Percentiles rank a stretch among this genome's conserved stretches.
phyloP scores from a whole-genome alignment of 2,797 vertebrate species.

The Falco columbarius region DNA sequence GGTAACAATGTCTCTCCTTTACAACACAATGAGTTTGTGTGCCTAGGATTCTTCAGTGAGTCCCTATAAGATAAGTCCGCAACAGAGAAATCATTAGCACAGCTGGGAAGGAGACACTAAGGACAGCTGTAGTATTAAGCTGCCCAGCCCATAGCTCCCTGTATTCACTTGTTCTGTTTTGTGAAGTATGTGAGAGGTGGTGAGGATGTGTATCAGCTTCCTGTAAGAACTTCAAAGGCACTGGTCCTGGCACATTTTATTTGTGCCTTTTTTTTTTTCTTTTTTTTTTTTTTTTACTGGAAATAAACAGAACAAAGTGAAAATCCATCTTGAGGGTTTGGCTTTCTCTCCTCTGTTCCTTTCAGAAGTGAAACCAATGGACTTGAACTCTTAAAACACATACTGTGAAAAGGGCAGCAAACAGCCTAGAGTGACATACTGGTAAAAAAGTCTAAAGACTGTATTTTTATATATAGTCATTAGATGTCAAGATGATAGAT shows the following conservation, averaged over 20 bases:
- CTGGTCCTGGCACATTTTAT: not conserved
- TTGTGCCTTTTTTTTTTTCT: not conserved
- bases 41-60: not conserved
- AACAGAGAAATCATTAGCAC: not conserved
- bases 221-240: not conserved
- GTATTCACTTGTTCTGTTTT: not conserved
- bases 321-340: not conserved
- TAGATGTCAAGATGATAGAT: not conserved
- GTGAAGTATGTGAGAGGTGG: not conserved
- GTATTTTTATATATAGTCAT: not conserved
- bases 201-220: not conserved
- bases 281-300: not conserved
- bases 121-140: not conserved
- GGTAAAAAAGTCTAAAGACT: not conserved
- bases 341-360: not conserved
- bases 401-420: not conserved
- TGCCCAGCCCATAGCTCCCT: not conserved
- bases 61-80: not conserved
- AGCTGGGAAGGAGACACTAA: not conserved
- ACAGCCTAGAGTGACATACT: not conserved
- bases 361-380: not conserved
- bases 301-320: not conserved
- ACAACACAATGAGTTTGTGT: not conserved
- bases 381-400: not conserved
- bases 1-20: not conserved